Evolutionary conservation across 2,888 invertebrate genomes (phyloP), one percentile per base, ranked within the genome.

Genomic region (Lutraria lutraria): DNA sequence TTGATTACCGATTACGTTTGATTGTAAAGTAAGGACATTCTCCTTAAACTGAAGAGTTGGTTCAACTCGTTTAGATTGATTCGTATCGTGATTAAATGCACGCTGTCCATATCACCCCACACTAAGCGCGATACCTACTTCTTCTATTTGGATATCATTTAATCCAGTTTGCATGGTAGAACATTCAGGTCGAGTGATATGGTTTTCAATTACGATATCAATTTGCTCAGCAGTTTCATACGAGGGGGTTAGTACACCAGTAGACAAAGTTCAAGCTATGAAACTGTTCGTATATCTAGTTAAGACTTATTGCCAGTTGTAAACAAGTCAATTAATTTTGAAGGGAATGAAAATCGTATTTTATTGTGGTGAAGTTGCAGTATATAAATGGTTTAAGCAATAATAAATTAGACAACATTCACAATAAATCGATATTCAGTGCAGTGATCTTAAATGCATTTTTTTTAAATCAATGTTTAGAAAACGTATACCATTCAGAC

Each of bases 1-100:
- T 87, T 87, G 31, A 83, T 82, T 76, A 56, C 54, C 72, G 87
- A 83, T 87, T 83, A 54, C n/a, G 6, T 54, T 34, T 29, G 15
- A 68, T 81, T 31, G n/a, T 31, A 43, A 63, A 83, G 12, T 63
- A 83, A 83, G 83, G 60, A 63, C 60, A 83, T 34, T n/a, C 63
- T 54, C 29, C 54, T 56, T n/a, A 52, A 19, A 56, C 31, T 81
- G 81, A 56, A 81, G 56, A 81, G 54, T 56, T 53, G 54, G 81
- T n/a, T 68, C 4, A 25, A n/a, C 12, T 12, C 25, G 63, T 10
- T 25, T 25, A 68, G 8, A 25, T 68, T 68, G 63, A 3, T 68
- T 68, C 25, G n/a, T 25, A 68, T 25, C 25, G n/a, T 25, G n/a
- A 68, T 25, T 13, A 68, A 68, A n/a, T n/a, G 25, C 12, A 68